Base-by-base conservation (phyloP, 2,113 vertebrate genomes). In the Tragelaphus buxtoni region DNA sequence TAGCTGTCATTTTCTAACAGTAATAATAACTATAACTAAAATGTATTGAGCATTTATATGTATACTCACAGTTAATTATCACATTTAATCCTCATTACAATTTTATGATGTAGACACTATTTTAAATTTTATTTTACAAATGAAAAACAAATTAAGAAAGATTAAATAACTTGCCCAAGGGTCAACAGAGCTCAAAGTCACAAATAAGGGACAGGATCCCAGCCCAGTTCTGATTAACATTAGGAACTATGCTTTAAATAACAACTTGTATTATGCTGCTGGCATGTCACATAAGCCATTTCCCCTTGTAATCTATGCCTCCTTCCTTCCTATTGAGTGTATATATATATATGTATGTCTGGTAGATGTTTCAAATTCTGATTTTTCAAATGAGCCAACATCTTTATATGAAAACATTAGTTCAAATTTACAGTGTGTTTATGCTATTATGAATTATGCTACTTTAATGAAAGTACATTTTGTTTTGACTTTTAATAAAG, bases 81-180 rank as follows among this genome's bases (percentile, higher is more conserved):
- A 65, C 32, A 53, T 63, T 88, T 51, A 88, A 69, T 58, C 11
- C 47, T 88, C 61, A 88, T 80, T 90, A 81, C 24, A 65, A 65
- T 74, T 74, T 82, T 88, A 76, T 53, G 26, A 76, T 58, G 12
- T 42, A 74, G 49, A 28, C 18, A 65, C 7, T 42, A 32, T 61
- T 91, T 88, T 47, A 72, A 42, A 80, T 88, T 55, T 42, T 85
- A 76, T 77, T 89, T 92, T 55, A 84, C 47, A 82, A 89, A 55
- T 24, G 74, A 30, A 88, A 97, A 92, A 89, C 20, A 65, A 80
- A 93, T 93, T 76, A 81, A 60, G 39, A 85, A 93, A 93, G 60
- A 95, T 86, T 58, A 65, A 94, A 53, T 74, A 89, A 93, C 60
- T 85, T 84, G 42, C 26, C 49, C 30, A 42, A 60, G 30, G 42